Conservation (phyloP, 2,797 vertebrate species). For the Aviceda cuculoides region DNA sequence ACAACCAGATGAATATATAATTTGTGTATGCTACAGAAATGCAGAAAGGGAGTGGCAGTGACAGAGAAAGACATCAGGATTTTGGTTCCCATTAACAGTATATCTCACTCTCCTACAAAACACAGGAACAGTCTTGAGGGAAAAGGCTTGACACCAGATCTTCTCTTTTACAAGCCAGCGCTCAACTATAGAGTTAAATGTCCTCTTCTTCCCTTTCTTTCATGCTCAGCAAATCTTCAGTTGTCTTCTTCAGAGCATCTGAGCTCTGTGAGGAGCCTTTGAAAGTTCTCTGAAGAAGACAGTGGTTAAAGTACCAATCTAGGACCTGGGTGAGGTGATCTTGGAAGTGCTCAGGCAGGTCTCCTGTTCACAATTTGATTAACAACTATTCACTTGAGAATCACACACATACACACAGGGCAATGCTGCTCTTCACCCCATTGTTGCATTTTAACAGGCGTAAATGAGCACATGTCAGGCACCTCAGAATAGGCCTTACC, state of each 20-base stretch:
- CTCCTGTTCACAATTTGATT: not conserved
- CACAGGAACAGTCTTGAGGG: not conserved
- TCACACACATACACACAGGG: no score
- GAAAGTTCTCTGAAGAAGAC: not conserved
- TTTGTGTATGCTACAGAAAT: not conserved
- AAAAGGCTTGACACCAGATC: not conserved
- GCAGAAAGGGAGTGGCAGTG: not conserved
- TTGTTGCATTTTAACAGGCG: not conserved
- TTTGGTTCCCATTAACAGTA: not conserved
- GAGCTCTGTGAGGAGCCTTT: not conserved
- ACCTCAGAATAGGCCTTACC: not conserved
- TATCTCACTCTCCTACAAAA: not conserved
- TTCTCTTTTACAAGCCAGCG: not conserved
- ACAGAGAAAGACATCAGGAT: not conserved
- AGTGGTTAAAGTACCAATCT: not conserved
- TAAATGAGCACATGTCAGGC: not conserved
- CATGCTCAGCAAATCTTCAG: not conserved
- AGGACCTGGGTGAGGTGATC: not conserved
- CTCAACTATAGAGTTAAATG: not conserved
- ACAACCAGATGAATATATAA: not conserved
- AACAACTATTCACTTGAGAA: not conserved
- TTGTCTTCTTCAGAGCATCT: not conserved
- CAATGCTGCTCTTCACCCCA: not conserved
- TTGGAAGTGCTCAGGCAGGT: not conserved
- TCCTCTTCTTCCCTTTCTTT: not conserved